Conservation (phyloP, 2,797 vertebrate genomes). For the Sebastes oblongus region DNA sequence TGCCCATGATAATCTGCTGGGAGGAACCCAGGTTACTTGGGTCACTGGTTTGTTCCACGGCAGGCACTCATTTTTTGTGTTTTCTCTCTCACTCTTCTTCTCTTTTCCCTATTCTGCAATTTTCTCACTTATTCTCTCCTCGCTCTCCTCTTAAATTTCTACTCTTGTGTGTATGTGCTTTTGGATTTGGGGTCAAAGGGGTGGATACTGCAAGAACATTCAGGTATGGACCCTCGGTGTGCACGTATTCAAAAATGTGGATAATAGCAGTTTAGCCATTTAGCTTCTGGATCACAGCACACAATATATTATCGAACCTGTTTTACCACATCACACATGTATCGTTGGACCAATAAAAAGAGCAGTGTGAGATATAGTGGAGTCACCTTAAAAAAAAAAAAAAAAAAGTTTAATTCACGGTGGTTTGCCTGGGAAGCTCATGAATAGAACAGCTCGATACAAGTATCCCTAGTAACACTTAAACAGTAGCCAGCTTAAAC, state of each 20-base stretch:
- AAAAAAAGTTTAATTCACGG: background rate
- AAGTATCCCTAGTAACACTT: background rate
- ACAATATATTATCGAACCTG: slow-evolving; percentile 15
- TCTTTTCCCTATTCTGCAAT: slow-evolving; percentile 30
- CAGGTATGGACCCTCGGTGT: slow-evolving; percentile 33
- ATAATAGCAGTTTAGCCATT: slow-evolving; percentile 56
- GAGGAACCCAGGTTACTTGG: slow-evolving; percentile 82
- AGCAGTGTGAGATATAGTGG: background rate
- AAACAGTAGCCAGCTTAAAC: background rate
- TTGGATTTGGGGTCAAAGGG: slow-evolving; percentile 30
- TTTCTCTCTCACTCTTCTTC: slow-evolving; percentile 29
- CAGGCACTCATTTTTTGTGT: slow-evolving; percentile 52
- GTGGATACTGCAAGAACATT: slow-evolving; percentile 38
- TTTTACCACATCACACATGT: slow-evolving; percentile 5
- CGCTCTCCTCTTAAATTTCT: slow-evolving; percentile 8
- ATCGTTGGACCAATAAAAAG: background rate
- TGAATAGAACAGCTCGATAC: background rate
- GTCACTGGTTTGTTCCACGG: slow-evolving; percentile 83
- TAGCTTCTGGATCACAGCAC: slow-evolving; percentile 53
- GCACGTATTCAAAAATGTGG: slow-evolving; percentile 46
- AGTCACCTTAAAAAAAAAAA: background rate
- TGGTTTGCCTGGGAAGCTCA: background rate
- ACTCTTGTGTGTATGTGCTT: slow-evolving; percentile 1
- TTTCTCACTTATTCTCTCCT: slow-evolving; percentile 28
- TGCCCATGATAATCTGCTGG: slow-evolving; percentile 89